Percentiles rank a stretch among this genome's conserved stretches.
These are phyloP conservation scores for Olivierus martensii DNA, from an alignment of 1,140 invertebrate genomes.

Conservation along the genomic window DNA sequence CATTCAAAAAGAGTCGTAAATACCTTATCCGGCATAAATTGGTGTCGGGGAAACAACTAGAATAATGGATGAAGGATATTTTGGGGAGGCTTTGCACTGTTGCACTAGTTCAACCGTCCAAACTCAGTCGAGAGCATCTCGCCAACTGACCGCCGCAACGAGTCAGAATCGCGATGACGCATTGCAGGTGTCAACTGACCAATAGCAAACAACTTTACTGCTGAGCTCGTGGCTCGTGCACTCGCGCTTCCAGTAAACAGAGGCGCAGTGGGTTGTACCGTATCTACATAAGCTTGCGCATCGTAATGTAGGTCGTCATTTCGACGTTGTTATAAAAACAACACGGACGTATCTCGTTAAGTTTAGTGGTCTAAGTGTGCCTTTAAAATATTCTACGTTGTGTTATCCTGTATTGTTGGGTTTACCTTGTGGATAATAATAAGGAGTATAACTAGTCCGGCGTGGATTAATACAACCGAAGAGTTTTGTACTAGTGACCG, in stretches of 20 bases:
- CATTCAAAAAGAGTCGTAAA: too few species aligned
- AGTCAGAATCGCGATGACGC: constrained; percentile 14
- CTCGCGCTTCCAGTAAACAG: constrained; percentile 17
- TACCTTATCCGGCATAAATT: too few species aligned
- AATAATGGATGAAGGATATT: too few species aligned
- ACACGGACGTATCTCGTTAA: not conserved
- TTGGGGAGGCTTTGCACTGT: too few species aligned
- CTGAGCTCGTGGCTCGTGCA: constrained; percentile 3
- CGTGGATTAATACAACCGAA: too few species aligned
- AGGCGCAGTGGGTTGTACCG: not conserved
- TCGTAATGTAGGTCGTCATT: not conserved
- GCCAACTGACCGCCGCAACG: constrained; percentile 14
- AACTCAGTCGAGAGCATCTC: too few species aligned
- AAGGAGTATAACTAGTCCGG: too few species aligned
- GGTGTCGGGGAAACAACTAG: too few species aligned
- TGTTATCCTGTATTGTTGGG: not conserved
- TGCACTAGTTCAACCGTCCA: too few species aligned
- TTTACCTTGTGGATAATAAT: not conserved
- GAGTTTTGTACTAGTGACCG: too few species aligned
- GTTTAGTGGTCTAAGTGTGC: not conserved
- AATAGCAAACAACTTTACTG: constrained; percentile 12
- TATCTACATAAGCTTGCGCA: not conserved
- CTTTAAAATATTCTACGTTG: not conserved
- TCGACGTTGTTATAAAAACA: not conserved
- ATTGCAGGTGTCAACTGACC: constrained; percentile 17